phyloP scores from a whole-genome alignment of 2,797 vertebrate genomes.

The Melanotaenia nigrans region DNA sequence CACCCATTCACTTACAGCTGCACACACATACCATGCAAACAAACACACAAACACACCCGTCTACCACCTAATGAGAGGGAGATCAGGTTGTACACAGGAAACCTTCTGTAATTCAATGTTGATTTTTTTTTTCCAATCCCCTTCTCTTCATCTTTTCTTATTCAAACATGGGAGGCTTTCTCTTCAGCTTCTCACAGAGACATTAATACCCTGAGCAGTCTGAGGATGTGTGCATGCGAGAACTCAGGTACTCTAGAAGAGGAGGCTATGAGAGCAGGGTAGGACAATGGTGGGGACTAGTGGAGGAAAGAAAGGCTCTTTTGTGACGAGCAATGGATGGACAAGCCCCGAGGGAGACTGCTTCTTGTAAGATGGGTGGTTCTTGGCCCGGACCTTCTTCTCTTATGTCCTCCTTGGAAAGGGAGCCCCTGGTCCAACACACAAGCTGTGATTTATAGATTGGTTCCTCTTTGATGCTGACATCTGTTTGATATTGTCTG shows the following conservation, averaged over 20 bases:
- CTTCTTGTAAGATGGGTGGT: slow-evolving; percentile 81
- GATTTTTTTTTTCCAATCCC: slow-evolving; percentile 47
- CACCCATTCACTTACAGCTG: slow-evolving; percentile 63
- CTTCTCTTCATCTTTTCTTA: slow-evolving; percentile 62
- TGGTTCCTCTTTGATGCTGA: slow-evolving; percentile 81
- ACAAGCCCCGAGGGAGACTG: slow-evolving; percentile 76
- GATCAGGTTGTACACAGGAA: slow-evolving; percentile 79
- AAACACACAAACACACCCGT: slow-evolving; percentile 68
- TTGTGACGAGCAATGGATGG: slow-evolving; percentile 77
- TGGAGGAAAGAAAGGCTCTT: slow-evolving; percentile 80
- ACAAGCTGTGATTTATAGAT: slow-evolving; percentile 82
- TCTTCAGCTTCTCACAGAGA: slow-evolving; percentile 65
- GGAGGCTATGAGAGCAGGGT: slow-evolving; percentile 73
- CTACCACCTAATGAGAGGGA: slow-evolving; percentile 61
- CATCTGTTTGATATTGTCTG: slow-evolving; percentile 82
- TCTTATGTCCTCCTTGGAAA: slow-evolving; percentile 76
- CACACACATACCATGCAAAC: slow-evolving; percentile 57
- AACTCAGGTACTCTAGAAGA: slow-evolving; percentile 70
- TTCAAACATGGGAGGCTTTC: slow-evolving; percentile 65
- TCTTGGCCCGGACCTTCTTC: slow-evolving; percentile 74
- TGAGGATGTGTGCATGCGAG: slow-evolving; percentile 67
- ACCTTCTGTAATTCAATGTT: slow-evolving; percentile 75
- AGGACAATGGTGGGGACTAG: slow-evolving; percentile 77
- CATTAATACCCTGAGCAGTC: slow-evolving; percentile 74
- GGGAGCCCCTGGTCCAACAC: slow-evolving; percentile 70